Conservation (phyloP, 2,797 vertebrate species). For the Cynopterus sphinx region DNA sequence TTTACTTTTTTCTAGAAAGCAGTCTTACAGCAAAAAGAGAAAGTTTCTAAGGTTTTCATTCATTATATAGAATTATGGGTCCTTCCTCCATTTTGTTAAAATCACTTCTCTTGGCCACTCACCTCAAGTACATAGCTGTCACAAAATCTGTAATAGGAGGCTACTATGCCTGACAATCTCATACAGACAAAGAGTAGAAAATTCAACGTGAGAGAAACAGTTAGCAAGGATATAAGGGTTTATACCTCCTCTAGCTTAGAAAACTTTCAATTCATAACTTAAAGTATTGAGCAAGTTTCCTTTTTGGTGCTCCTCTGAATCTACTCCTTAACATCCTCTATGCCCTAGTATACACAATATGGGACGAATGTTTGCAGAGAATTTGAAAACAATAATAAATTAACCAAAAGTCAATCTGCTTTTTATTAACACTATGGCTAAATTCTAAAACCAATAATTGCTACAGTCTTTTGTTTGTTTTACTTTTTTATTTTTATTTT, state of each 20-base stretch:
- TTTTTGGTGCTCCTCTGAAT: not conserved
- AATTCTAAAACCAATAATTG: conserved; percentile 19
- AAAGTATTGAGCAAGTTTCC: not conserved
- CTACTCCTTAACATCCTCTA: not conserved
- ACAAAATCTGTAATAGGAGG: not conserved
- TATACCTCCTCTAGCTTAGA: not conserved
- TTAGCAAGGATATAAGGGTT: not conserved
- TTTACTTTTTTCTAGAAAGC: not conserved
- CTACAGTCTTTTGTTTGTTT: no score
- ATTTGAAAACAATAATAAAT: conserved; percentile 30
- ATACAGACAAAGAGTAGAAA: not conserved
- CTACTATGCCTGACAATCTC: not conserved
- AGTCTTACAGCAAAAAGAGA: not conserved
- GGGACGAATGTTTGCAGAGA: not conserved
- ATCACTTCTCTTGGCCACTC: not conserved
- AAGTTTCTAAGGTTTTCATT: not conserved
- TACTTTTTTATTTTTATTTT: no score
- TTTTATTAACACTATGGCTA: conserved; percentile 19
- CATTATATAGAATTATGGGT: not conserved
- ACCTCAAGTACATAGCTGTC: not conserved
- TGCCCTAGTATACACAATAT: not conserved
- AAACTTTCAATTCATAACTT: not conserved
- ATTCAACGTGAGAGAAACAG: not conserved
- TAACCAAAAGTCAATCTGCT: not conserved
- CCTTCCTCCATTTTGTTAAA: not conserved